Base-by-base conservation (phyloP, 2,113 vertebrate species). In the Mustela nigripes region DNA sequence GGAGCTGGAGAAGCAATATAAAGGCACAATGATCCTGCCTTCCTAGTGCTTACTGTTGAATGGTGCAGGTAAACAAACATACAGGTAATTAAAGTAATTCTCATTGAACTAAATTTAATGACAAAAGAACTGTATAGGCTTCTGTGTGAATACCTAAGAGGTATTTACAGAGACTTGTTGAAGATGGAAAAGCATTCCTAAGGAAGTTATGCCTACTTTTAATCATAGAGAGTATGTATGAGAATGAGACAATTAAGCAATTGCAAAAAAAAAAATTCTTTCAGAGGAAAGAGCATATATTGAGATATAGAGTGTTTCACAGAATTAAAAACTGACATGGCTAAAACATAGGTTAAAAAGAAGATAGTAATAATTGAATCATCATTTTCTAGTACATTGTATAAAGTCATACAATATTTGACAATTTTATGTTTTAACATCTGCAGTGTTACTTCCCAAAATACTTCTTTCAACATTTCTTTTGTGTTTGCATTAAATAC, bases 351-450 rank as follows among this genome's bases (percentile, higher is more conserved):
- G 26, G n/a, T 74, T 48, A 22, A 89, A 81, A 93, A 33, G 7
- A 4, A 45, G 62, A 53, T 18, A 53, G 11, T 67, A 91, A 91
- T n/a, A 95, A 85, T 26, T 3, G 53, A 74, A 11, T 11, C 16
- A 91, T 50, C 4, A 11, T 19, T 36, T 82, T 78, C 18, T 73
- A 58, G 26, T 33, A 6, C 8, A 71, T 28, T 58, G 6, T 88
- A 71, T 76, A 65, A 50, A 69, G 1, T 86, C 82, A 31, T 83
- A 14, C 6, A 22, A 78, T 76, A 60, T 48, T 58, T 88, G 21
- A 84, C 58, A 67, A 60, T 89, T 80, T 67, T 81, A 88, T 26
- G 21, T 63, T 84, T 88, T 48, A 84, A 39, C 39, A 88, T 83
- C 33, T 89, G 2, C 15, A 85, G 84, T 53, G 2, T 71, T 90